A percentile compares a stretch with the other conserved stretches of the same genome.
These are phyloP conservation scores for Azemiops feae DNA, from an alignment of 2,113 vertebrate species.

Conservation along the genomic window DNA sequence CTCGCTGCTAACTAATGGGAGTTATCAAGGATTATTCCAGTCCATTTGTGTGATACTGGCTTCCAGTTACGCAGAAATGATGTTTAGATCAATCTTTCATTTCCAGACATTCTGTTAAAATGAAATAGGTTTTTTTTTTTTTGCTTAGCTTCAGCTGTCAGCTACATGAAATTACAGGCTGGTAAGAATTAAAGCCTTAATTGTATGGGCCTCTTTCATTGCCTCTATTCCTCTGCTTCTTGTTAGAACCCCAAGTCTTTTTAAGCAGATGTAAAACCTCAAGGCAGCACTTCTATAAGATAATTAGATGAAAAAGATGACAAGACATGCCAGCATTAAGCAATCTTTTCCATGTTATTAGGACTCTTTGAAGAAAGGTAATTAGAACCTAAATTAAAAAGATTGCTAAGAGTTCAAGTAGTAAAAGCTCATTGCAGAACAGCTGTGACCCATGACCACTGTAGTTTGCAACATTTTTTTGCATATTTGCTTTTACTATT, in stretches of 20 bases:
- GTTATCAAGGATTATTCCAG: constrained; percentile 34
- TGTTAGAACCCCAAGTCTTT: constrained; percentile 16
- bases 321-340: constrained; percentile 39
- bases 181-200: constrained; percentile 50
- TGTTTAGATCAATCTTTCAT: constrained; percentile 36
- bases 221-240: constrained; percentile 16
- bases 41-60: constrained; percentile 10
- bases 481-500: not conserved
- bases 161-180: constrained; percentile 27
- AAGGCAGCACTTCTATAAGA: constrained; percentile 29
- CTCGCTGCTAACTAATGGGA: constrained; percentile 1
- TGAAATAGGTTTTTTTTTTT: constrained; percentile 43
- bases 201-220: constrained; percentile 10
- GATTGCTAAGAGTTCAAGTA: constrained; percentile 10
- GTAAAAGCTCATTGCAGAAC: not conserved
- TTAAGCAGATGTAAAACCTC: constrained; percentile 34
- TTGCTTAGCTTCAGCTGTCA: constrained; percentile 38
- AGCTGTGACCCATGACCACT: not conserved
- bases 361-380: constrained; percentile 38
- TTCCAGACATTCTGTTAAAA: constrained; percentile 35
- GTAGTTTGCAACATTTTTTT: not conserved
- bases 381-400: constrained; percentile 32
- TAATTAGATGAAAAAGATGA: constrained; percentile 49
- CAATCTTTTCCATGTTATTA: constrained; percentile 26
- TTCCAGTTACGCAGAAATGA: not conserved